phyloP scores from a whole-genome alignment of 2,888 invertebrate species.

The Seira sanloemensis region DNA sequence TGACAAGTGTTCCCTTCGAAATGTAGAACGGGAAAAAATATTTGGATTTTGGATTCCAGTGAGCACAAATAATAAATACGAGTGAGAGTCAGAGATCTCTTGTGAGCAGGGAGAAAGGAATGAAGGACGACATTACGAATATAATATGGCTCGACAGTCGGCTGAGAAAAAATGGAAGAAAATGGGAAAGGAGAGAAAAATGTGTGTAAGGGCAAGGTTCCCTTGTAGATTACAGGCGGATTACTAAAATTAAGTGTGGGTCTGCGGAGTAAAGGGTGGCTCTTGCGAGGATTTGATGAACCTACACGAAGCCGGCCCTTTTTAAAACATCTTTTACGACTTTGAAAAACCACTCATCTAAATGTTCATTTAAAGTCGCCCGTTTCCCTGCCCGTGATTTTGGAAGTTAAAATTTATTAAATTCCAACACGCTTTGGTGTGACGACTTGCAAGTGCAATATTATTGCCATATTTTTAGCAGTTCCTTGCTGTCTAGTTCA shows the following conservation, averaged over 20 bases:
- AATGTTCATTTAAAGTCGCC: too few relatives aligned
- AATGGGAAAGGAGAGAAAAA: neutral
- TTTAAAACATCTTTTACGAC: too few relatives aligned
- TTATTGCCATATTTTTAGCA: too few relatives aligned
- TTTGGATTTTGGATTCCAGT: neutral
- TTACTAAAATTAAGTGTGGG: neutral
- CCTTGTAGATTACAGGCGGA: neutral
- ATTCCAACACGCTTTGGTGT: too few relatives aligned
- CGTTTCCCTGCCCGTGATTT: too few relatives aligned
- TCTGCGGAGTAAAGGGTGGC: neutral
- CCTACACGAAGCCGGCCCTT: too few relatives aligned
- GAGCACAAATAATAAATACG: neutral
- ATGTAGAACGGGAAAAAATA: neutral
- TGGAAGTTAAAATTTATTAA: too few relatives aligned
- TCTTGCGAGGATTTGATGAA: too few relatives aligned
- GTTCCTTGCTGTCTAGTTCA: too few relatives aligned
- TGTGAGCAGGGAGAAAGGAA: neutral
- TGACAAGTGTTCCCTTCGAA: slow-evolving; percentile 19
- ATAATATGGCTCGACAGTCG: neutral
- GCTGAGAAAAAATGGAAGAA: too few relatives aligned
- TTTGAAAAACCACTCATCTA: too few relatives aligned
- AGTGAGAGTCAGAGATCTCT: neutral
- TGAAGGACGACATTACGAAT: neutral
- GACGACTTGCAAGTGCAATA: too few relatives aligned
- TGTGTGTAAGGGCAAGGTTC: neutral